Percentiles rank a stretch among this genome's conserved stretches.
These are phyloP conservation scores for Xiphophorus birchmanni DNA, from an alignment of 2,797 vertebrate genomes.

Conservation along the genomic window DNA sequence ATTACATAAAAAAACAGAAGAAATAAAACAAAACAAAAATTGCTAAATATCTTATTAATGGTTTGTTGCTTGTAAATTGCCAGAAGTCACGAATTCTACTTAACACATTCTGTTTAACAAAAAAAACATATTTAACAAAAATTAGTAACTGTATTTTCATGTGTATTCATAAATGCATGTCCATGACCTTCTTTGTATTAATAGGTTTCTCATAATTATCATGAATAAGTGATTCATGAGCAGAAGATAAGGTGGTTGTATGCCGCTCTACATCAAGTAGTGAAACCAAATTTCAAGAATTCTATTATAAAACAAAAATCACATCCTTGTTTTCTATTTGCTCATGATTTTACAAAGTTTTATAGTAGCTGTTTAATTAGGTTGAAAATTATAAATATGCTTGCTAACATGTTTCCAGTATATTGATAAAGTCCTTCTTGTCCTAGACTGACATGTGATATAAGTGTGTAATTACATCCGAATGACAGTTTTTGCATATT, in stretches of 20 bases:
- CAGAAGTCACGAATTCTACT: slow-evolving; percentile 6
- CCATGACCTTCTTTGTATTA: neutral
- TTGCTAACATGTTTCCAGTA: neutral
- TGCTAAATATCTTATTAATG: slow-evolving; percentile 9
- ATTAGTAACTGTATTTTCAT: slow-evolving; percentile 1
- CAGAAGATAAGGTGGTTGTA: neutral
- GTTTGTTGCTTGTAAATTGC: slow-evolving; percentile 4
- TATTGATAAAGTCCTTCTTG: neutral
- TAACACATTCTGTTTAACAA: neutral
- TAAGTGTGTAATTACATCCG: neutral
- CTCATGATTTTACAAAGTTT: neutral
- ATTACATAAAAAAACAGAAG: neutral
- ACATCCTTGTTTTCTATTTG: neutral
- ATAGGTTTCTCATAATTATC: neutral
- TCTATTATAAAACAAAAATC: neutral
- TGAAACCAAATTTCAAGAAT: neutral
- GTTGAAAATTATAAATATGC: neutral
- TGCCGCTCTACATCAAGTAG: neutral
- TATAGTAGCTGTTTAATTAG: neutral
- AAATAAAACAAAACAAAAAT: slow-evolving; percentile 3
- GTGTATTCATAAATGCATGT: neutral
- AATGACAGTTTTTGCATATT: neutral
- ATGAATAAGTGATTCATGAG: neutral
- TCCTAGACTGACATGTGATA: neutral
- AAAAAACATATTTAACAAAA: neutral